Conservation (phyloP, 2,797 vertebrate genomes). For the Sylvia borin region DNA sequence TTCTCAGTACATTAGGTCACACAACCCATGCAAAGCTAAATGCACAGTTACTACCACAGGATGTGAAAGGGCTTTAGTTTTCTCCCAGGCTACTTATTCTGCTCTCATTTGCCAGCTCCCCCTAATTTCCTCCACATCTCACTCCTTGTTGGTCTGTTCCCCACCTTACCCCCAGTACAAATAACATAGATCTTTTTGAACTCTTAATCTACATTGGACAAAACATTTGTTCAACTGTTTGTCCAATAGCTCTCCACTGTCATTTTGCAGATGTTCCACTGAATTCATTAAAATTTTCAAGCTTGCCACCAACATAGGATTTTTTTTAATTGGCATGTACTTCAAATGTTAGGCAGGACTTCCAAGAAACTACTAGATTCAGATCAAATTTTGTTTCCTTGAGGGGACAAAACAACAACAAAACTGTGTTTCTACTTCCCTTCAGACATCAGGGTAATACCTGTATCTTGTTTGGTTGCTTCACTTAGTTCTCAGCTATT, state of each 20-base stretch:
- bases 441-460: not conserved
- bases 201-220: not conserved
- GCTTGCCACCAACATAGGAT: not conserved
- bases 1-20: not conserved
- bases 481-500: not conserved
- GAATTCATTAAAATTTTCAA: not conserved
- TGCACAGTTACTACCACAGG: not conserved
- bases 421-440: not conserved
- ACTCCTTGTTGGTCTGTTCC: not conserved
- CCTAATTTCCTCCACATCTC: not conserved
- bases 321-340: not conserved
- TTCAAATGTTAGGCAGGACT: not conserved
- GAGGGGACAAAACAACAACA: not conserved
- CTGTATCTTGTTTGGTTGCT: not conserved
- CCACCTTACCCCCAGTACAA: not conserved
- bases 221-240: not conserved
- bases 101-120: not conserved
- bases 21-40: not conserved
- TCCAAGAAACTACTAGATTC: not conserved
- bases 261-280: not conserved
- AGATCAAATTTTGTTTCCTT: not conserved
- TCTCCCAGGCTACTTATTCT: not conserved
- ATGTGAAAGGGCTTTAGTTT: not conserved
- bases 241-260: not conserved
- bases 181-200: not conserved